phyloP scores from a whole-genome alignment of 2,797 vertebrate genomes.

The Cyclopterus lumpus region DNA sequence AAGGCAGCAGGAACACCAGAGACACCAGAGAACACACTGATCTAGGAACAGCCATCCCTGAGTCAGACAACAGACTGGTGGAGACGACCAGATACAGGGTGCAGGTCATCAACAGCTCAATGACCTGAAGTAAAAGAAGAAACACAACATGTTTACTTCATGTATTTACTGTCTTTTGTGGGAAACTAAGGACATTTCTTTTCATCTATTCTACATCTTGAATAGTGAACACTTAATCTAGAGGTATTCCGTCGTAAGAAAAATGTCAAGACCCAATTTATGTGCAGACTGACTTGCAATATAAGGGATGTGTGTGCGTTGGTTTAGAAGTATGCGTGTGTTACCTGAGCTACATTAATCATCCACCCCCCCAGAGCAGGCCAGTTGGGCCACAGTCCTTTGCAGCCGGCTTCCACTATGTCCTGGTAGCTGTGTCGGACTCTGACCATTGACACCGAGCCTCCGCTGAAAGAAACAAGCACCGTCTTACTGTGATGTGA shows the following conservation, averaged over 20 bases:
- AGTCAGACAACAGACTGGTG: slow-evolving; percentile 82
- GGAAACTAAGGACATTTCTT: neutral
- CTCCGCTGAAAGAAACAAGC: slow-evolving; percentile 53
- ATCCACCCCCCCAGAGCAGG: slow-evolving; percentile 76
- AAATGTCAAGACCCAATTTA: neutral
- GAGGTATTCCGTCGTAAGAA: neutral
- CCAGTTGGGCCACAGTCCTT: slow-evolving; percentile 76
- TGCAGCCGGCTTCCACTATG: slow-evolving; percentile 82
- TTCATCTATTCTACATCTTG: neutral
- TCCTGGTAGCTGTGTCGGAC: slow-evolving; percentile 85
- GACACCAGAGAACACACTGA: slow-evolving; percentile 80
- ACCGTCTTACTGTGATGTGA: neutral
- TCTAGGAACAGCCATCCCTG: slow-evolving; percentile 69
- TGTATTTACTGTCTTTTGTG: neutral
- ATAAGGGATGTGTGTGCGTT: neutral
- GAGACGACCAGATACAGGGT: slow-evolving; percentile 86
- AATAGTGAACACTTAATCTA: neutral
- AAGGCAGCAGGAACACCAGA: slow-evolving; percentile 83
- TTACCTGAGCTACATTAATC: slow-evolving; percentile 80
- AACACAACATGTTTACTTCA: neutral
- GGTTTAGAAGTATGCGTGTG: neutral
- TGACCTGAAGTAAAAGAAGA: slow-evolving; percentile 56
- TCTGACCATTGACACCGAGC: slow-evolving; percentile 67
- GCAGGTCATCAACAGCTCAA: slow-evolving; percentile 86
- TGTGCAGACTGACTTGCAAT: neutral